Percentiles rank a stretch among this genome's conserved stretches.
phyloP scores from a whole-genome alignment of 2,113 vertebrate genomes.

The Periophthalmodon schlosseri region DNA sequence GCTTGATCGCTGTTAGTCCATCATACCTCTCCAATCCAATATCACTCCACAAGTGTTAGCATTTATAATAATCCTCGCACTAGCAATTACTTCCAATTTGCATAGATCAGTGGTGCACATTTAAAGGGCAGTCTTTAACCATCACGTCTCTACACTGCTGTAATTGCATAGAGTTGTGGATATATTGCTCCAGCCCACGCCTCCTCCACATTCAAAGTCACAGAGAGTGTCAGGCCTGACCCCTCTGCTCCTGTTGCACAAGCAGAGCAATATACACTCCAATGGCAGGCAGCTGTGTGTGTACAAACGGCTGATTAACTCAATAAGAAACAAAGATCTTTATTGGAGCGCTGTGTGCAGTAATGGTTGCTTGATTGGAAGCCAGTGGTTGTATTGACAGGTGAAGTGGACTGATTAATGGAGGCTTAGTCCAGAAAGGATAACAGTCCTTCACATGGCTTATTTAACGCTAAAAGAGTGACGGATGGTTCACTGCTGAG shows the following conservation, averaged over 20 bases:
- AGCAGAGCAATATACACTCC: constrained; percentile 46
- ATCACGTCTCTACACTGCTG: constrained; percentile 41
- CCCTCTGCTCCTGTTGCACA: constrained; percentile 45
- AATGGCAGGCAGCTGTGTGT: constrained; percentile 33
- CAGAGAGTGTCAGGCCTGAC: constrained; percentile 50
- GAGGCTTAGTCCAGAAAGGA: constrained; percentile 79
- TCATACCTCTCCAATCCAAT: constrained; percentile 34
- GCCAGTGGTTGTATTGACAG: constrained; percentile 77
- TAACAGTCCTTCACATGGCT: constrained; percentile 77
- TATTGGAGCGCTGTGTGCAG: constrained; percentile 68
- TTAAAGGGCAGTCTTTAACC: constrained; percentile 50
- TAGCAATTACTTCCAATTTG: constrained; percentile 47
- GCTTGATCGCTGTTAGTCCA: constrained; percentile 33
- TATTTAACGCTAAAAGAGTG: constrained; percentile 75
- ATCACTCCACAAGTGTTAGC: constrained; percentile 13
- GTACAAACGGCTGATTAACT: constrained; percentile 66
- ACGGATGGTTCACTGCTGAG: constrained; percentile 56
- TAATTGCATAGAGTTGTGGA: constrained; percentile 58
- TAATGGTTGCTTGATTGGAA: constrained; percentile 77
- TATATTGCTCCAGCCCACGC: constrained; percentile 53
- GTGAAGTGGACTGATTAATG: constrained; percentile 81
- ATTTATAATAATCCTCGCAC: constrained; percentile 37
- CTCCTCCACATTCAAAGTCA: constrained; percentile 47
- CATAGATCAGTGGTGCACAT: constrained; percentile 43
- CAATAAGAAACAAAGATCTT: constrained; percentile 74